Base-by-base conservation (phyloP, 2,888 invertebrate species). In the Chaetoderma sp. region DNA sequence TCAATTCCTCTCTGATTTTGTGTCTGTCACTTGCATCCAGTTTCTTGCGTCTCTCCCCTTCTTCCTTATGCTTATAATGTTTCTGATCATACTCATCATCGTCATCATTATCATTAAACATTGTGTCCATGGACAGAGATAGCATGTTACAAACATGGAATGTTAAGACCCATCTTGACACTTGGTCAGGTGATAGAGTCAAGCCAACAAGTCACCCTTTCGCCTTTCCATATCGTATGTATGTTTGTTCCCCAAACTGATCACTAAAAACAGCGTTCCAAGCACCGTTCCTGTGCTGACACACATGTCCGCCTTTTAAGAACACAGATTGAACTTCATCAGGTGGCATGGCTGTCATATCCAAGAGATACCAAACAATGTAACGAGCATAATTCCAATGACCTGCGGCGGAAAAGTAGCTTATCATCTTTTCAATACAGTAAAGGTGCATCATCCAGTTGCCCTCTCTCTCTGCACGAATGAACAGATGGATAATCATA, bases 241-340 rank as follows among this genome's bases (percentile, higher is more conserved):
- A n/a, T n/a, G 47, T 47, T 21, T 47, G 47, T 18, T 47, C 47
- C 8, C 47, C 47, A 47, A 13, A 47, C 47, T 47, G 47, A 47
- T 47, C 47, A 16, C n/a, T 21, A n/a, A 21, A 18, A 10, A 18
- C 47, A n/a, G 47, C 47, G 21, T 16, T 47, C 8, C 47, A n/a
- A n/a, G n/a, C 47, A 8, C 47, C 47, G 21, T 47, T 21, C 18
- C n/a, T 16, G 47, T 47, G 47, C 21, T 21, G 10, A 47, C 47
- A 47, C 8, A 47, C 16, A 18, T 47, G 47, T 16, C n/a, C 47
- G 21, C 47, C 47, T 13, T 47, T 47, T 21, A 47, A 18, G 13
- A 47, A 18, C 8, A n/a, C 47, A 8, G 8, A 16, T 21, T 47
- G 13, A 21, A 21, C n/a, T n/a, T n/a, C 47, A 47, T 18, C 8